Evolutionary conservation across 2,113 vertebrate species (phyloP).

Genomic region (Sminthopsis crassicaudata): DNA sequence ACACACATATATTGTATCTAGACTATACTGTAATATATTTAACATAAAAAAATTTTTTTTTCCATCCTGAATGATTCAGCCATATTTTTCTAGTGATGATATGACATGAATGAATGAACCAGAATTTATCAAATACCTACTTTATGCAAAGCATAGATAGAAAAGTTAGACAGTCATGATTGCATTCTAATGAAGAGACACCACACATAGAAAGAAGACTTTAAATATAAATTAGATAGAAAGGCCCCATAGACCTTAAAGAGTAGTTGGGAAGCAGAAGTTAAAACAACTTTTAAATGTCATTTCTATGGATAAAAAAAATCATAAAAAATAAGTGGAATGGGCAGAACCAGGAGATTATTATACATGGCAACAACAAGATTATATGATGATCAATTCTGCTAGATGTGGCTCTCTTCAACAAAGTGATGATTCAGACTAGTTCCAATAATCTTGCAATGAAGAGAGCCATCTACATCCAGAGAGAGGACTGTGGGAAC

Average conservation of each 20-base stretch:
- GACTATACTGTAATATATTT: too few relatives aligned
- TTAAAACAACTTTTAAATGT: background rate
- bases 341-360: too few relatives aligned
- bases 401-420: too few relatives aligned
- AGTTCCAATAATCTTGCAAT: too few relatives aligned
- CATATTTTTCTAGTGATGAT: background rate
- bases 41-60: too few relatives aligned
- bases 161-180: background rate
- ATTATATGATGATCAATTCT: too few relatives aligned
- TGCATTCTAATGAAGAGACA: background rate
- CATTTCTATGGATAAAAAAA: background rate
- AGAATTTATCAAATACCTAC: background rate
- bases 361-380: too few relatives aligned
- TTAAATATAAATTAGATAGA: background rate
- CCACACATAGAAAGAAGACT: background rate
- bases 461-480: too few relatives aligned
- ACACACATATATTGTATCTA: too few relatives aligned
- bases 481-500: too few relatives aligned
- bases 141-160: background rate
- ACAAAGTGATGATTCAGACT: too few relatives aligned
- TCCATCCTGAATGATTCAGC: background rate
- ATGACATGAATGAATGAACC: background rate
- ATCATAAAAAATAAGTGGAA: too few relatives aligned
- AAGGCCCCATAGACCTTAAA: background rate
- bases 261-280: background rate